Evolutionary conservation across 2,113 vertebrate species (phyloP).

Genomic region (Asarcornis scutulata): DNA sequence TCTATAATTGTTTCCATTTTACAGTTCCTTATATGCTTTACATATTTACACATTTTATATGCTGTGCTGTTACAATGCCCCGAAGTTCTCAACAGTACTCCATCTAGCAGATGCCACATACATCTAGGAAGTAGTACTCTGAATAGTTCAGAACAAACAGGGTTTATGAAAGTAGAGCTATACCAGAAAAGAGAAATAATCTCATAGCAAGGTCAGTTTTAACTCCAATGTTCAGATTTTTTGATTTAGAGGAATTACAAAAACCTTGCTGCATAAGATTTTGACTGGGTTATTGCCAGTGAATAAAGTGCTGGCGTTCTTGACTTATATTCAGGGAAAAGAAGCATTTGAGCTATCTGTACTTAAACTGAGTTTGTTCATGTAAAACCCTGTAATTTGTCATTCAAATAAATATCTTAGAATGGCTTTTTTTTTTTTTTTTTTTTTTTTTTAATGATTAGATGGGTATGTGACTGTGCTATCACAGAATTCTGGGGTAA

Average conservation of each 20-base stretch:
- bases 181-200: background rate
- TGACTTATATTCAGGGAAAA: background rate
- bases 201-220: background rate
- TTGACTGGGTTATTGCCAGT: background rate
- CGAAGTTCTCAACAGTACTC: background rate
- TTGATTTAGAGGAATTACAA: background rate
- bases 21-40: background rate
- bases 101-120: background rate
- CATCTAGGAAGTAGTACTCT: background rate
- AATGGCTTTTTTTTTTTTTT: background rate
- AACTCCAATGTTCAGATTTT: background rate
- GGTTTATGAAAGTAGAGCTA: background rate
- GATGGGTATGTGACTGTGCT: background rate
- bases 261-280: background rate
- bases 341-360: background rate
- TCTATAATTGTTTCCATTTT: background rate
- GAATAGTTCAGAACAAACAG: background rate
- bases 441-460: background rate
- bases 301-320: background rate
- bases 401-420: background rate
- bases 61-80: background rate
- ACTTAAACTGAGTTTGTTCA: background rate
- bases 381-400: background rate
- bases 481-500: background rate
- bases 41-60: background rate